Evolutionary conservation across 2,113 vertebrate species (phyloP).

Genomic region (Python bivittatus): DNA sequence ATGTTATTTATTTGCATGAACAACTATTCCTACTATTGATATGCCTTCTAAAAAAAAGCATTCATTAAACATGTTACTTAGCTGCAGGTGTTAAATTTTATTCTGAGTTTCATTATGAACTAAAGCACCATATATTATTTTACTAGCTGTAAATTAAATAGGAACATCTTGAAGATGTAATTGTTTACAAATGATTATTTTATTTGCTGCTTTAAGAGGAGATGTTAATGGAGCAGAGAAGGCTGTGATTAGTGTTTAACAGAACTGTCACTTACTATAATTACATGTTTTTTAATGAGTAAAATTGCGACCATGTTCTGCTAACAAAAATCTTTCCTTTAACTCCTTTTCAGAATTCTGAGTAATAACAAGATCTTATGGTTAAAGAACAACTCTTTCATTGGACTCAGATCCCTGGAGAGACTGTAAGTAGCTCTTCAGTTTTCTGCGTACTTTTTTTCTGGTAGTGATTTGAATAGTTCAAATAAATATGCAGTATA

Average conservation of each 20-base stretch:
- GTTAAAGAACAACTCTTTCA: slow-evolving; percentile 84
- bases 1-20: not conserved
- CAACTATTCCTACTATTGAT: not conserved
- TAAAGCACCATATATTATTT: not conserved
- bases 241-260: slow-evolving; percentile 59
- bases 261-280: slow-evolving; percentile 38
- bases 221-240: slow-evolving; percentile 49
- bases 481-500: slow-evolving; percentile 30
- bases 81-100: not conserved
- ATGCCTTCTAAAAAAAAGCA: not conserved
- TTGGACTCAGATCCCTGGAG: slow-evolving; percentile 79
- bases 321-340: slow-evolving; percentile 59
- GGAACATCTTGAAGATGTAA: slow-evolving; percentile 32
- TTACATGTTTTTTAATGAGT: slow-evolving; percentile 54
- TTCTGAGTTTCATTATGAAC: not conserved
- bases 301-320: slow-evolving; percentile 33
- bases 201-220: slow-evolving; percentile 43
- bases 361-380: slow-evolving; percentile 86
- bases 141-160: slow-evolving; percentile 27
- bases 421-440: slow-evolving; percentile 81
- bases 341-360: slow-evolving; percentile 79
- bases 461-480: slow-evolving; percentile 26
- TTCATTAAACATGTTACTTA: not conserved
- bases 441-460: not conserved
- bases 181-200: slow-evolving; percentile 35